phyloP scores from a whole-genome alignment of 2,888 invertebrate genomes.

The Pilophorus perplexus region DNA sequence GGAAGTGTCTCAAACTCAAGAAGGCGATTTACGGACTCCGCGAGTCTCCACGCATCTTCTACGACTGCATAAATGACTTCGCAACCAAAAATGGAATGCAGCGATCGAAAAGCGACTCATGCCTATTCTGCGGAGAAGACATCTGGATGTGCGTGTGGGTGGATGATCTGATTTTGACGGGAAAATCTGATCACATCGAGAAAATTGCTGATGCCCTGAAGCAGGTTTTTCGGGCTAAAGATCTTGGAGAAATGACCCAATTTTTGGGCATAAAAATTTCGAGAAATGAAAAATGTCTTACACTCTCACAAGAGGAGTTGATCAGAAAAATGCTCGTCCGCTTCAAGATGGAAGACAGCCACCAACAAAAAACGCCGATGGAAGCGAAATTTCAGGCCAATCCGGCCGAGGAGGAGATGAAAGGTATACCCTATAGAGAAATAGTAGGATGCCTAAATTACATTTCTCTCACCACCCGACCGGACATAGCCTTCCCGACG shows the following conservation, averaged over 20 bases:
- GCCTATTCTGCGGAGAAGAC: slow-evolving; percentile 8
- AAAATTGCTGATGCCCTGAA: slow-evolving; percentile 19
- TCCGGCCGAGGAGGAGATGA: neutral
- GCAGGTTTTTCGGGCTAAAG: slow-evolving; percentile 34
- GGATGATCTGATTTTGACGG: slow-evolving; percentile 36
- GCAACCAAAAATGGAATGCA: slow-evolving; percentile 9
- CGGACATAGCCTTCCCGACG: neutral
- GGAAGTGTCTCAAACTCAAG: slow-evolving; percentile 43
- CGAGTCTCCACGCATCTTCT: slow-evolving; percentile 35
- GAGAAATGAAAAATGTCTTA: slow-evolving; percentile 1
- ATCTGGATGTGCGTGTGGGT: slow-evolving; percentile 13
- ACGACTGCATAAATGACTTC: slow-evolving; percentile 28
- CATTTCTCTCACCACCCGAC: slow-evolving; percentile 10
- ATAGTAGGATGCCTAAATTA: slow-evolving; percentile 38
- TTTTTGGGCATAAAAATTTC: slow-evolving; percentile 40
- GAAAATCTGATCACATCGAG: slow-evolving; percentile 5
- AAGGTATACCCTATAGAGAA: slow-evolving; percentile 32
- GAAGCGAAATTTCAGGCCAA: slow-evolving; percentile 35
- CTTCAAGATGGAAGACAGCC: slow-evolving; percentile 29
- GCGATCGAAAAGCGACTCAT: slow-evolving; percentile 5
- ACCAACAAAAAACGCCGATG: slow-evolving; percentile 36
- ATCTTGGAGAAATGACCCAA: slow-evolving; percentile 11
- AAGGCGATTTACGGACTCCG: slow-evolving; percentile 39
- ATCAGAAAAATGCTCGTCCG: slow-evolving; percentile 3
- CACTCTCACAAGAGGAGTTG: slow-evolving; percentile 16